Evolutionary conservation across 1,140 invertebrate genomes (phyloP), one percentile per base, ranked within the genome.

Genomic region (Andrena cerasifolii): DNA sequence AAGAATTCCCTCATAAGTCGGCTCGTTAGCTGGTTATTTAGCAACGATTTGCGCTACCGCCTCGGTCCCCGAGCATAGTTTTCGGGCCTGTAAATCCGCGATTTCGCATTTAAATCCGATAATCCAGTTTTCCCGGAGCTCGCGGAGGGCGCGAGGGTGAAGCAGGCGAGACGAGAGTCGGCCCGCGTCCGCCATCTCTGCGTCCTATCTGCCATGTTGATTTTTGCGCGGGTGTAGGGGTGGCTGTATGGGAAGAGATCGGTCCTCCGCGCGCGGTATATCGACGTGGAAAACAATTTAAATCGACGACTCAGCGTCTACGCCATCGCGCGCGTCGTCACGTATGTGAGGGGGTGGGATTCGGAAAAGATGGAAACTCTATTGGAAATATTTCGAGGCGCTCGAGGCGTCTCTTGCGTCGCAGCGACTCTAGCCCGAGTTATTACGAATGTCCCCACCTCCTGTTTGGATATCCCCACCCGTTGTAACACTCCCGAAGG

Each of bases 1-100:
- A 85, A 84, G 83, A 83, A 85, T 80, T 68, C 70, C 62, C 81
- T 33, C 66, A 74, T 85, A 89, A 88, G 89, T 89, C 86, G 79
- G 84, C 85, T 89, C 89, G 89, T 90, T 90, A 90, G 89, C 85
- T 82, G 80, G 86, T 90, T 90, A 90, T 90, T 90, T 89, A 87
- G 80, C 51, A 56, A 81, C 83, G 84, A 90, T 87, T 89, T 87
- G 77, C 83, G 68, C 43, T 79, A 3, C 59, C 67, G 62, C 8
- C 61, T 59, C 45, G 56, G 40, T 49, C 53, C 56, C 59, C 56
- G 49, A 51, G 68, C 54, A 80, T 68, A 80, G 80, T 86, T 86
- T 83, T 77, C 77, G 74, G 65, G 71, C 65, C 73, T 66, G 47
- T 59, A 53, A 78, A 72, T 78, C 61, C 75, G 74, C 81, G 84